Evolutionary conservation across 2,888 invertebrate genomes (phyloP), one percentile per base, ranked within the genome.

Genomic region (Pseudococcus jackbeardsleyi): DNA sequence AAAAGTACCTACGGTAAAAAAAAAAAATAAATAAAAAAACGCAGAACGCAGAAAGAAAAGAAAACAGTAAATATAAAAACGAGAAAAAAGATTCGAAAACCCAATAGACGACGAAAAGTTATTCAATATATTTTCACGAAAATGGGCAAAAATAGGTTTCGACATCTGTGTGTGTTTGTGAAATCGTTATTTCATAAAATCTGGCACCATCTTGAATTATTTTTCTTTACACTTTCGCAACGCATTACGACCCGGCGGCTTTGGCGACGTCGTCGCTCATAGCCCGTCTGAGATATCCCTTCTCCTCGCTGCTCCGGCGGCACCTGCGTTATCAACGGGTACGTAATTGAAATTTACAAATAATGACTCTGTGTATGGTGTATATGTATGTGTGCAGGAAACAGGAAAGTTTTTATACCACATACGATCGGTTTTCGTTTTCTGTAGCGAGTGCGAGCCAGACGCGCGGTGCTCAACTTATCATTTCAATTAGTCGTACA

Each of bases 41-140:
- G 5, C 15, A 9, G 19, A 33, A 33, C 17, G 17, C 7, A 42
- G 42, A 42, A 79, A 42, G 33, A 79, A 79, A 79, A n/a, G 59
- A 42, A 79, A 79, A 42, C 79, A 42, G 79, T 79, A 79, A 79
- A 85, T 85, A 85, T 59, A 50, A 85, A 85, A 54, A 50, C 50
- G 84, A 85, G 84, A 50, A 33, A 85, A 54, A 85, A 59, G 50
- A 33, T 39, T 59, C 33, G 85, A 59, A 85, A 85, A 85, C 33
- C 59, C 85, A 59, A 85, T 48, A 85, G 59, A 85, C 68, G 86
- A 86, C 86, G 46, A 68, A 86, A 86, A 86, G 86, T 86, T 86
- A 86, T 86, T 86, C 86, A 86, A 86, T 86, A 86, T 86, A 86
- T 64, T 86, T 68, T 59, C 84, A 33, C 84, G 39, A 84, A 85